Evolutionary conservation across 2,113 vertebrate species (phyloP).

Genomic region (Larimichthys crocea): DNA sequence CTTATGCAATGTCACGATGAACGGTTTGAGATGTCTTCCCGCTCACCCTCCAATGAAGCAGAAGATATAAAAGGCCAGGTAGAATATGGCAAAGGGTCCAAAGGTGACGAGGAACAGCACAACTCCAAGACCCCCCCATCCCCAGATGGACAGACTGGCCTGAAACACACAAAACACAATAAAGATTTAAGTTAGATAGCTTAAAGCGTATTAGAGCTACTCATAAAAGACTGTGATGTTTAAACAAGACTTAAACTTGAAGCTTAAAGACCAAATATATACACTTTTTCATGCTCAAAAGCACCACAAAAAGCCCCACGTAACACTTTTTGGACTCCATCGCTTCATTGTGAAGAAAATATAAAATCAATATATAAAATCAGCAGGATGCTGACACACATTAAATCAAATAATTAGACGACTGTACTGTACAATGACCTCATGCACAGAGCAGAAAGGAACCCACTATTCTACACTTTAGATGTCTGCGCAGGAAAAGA

Average conservation of each 20-base stretch:
- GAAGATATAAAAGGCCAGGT: slow-evolving; percentile 98
- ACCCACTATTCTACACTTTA: not conserved
- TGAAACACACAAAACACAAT: slow-evolving; percentile 79
- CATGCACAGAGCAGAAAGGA: not conserved
- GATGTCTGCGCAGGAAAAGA: slow-evolving; percentile 20
- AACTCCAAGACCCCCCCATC: slow-evolving; percentile 97
- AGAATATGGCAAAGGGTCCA: slow-evolving; percentile 98
- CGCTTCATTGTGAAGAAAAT: not conserved
- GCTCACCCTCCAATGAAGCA: slow-evolving; percentile 98
- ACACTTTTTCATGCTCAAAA: not conserved
- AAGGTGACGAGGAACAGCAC: slow-evolving; percentile 98
- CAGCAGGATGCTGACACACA: not conserved
- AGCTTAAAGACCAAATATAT: not conserved
- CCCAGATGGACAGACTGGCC: slow-evolving; percentile 97
- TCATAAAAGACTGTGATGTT: too few species aligned
- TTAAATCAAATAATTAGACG: not conserved
- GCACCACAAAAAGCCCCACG: too few species aligned
- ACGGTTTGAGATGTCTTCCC: slow-evolving; percentile 6
- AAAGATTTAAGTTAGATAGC: not conserved
- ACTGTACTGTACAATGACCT: slow-evolving; percentile 12
- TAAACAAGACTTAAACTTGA: not conserved
- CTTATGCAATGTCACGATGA: not conserved
- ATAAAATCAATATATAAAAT: not conserved
- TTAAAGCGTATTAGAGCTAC: not conserved
- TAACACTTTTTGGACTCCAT: not conserved